Conservation (phyloP, 2,888 invertebrate species). For the Ganaspis brasiliensis region DNA sequence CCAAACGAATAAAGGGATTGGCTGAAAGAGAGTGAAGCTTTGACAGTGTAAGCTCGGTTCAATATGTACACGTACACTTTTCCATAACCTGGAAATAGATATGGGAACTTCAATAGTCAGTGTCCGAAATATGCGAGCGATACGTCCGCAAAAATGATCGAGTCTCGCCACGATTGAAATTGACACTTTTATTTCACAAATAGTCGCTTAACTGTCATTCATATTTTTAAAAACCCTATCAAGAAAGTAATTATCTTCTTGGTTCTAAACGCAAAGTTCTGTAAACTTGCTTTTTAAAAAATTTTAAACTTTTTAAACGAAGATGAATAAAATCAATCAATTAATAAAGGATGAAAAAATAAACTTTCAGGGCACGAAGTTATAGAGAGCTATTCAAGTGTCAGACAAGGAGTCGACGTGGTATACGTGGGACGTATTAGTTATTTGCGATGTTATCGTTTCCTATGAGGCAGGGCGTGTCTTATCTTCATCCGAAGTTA, state of each 20-base stretch:
- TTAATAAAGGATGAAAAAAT: no score
- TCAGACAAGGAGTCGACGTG: constrained; percentile 56
- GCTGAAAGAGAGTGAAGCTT: constrained; percentile 59
- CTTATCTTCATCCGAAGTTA: constrained; percentile 71
- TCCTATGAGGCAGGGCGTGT: constrained; percentile 67
- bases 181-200: constrained; percentile 66
- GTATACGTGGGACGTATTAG: constrained; percentile 65
- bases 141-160: constrained; percentile 70
- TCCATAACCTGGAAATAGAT: constrained; percentile 63
- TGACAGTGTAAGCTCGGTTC: constrained; percentile 67
- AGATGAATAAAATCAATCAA: no score
- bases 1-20: constrained; percentile 73
- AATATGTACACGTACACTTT: constrained; percentile 68
- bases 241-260: no score
- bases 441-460: constrained; percentile 72
- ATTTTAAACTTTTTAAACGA: no score
- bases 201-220: constrained; percentile 1
- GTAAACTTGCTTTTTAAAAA: no score
- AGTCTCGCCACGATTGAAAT: constrained; percentile 74
- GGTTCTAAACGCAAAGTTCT: no score
- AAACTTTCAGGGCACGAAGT: constrained; percentile 38
- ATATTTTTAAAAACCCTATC: not conserved
- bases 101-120: constrained; percentile 45
- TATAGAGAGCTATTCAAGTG: constrained; percentile 53
- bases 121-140: constrained; percentile 68